Evolutionary conservation across 2,113 vertebrate genomes (phyloP), one percentile per base, ranked within the genome.

Genomic region (Gymnocephalus cernua): DNA sequence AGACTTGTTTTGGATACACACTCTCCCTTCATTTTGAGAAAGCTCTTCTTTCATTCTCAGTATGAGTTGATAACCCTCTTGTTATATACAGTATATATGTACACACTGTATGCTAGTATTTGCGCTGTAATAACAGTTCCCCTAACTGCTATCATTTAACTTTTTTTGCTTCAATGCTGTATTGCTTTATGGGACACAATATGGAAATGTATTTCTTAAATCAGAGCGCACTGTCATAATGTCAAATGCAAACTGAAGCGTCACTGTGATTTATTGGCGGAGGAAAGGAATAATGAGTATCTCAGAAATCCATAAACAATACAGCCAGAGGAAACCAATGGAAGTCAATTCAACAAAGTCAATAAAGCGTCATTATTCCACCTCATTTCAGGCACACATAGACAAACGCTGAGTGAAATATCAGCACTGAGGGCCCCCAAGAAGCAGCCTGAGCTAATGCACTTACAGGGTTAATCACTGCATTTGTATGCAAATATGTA

Each of bases 401-500:
- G 86, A 86, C 84, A 90, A 87, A 86, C 64, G 3, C 74, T 71
- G 78, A 82, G 72, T 3, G 25, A 57, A 70, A 85, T 85, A 85
- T 86, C 83, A 80, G 68, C 14, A 14, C 6, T 0, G 64, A 27
- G 45, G 67, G 38, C 38, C 67, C 70, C 65, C 27, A 1, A 35
- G 66, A 87, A 78, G 83, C 63, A 80, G 70, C 76, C 83, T 15
- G 25, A 58, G 86, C 82, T 91, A 88, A 88, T 84, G 89, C 90
- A 92, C 89, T 89, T 92, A 89, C 73, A 91, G 89, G 91, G 93
- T 93, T 94, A 92, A 92, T 89, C 83, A 90, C 73, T 76, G 85
- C 87, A 92, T 93, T 92, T 93, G 92, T 91, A 93, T 93, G 92
- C 92, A 93, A 93, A 94, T 93, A 93, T 92, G 89, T 90, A 89